A percentile compares a stretch with the other conserved stretches of the same genome.
phyloP scores from a whole-genome alignment of 1,140 invertebrate species.

The Drosophila orosa region DNA sequence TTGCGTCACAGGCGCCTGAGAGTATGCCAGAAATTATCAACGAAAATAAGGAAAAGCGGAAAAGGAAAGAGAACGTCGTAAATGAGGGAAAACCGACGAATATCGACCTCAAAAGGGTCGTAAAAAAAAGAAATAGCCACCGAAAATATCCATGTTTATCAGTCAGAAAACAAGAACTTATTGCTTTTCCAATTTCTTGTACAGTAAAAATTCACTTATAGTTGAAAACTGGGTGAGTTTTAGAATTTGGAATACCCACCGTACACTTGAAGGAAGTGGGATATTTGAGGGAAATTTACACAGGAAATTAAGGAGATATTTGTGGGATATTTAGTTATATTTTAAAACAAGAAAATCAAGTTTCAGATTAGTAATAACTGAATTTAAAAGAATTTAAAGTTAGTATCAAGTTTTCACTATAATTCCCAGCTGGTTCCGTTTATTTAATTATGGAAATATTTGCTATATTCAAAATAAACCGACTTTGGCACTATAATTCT shows the following conservation, averaged over 20 bases:
- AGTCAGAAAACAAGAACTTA: slow-evolving; percentile 42
- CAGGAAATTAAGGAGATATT: too few relatives aligned
- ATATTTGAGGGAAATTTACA: too few relatives aligned
- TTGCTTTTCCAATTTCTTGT: slow-evolving; percentile 45
- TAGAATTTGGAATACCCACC: background rate
- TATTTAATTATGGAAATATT: too few relatives aligned
- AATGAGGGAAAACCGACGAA: slow-evolving; percentile 3
- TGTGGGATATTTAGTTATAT: background rate
- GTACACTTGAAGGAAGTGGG: background rate
- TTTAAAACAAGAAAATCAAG: background rate
- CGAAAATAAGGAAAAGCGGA: slow-evolving; percentile 3
- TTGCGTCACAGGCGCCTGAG: slow-evolving; percentile 26
- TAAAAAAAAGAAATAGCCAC: slow-evolving; percentile 29
- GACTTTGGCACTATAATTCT: background rate
- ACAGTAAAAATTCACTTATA: background rate
- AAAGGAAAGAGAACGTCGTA: slow-evolving; percentile 17
- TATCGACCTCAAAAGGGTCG: slow-evolving; percentile 35
- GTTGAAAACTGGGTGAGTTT: background rate
- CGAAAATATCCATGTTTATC: slow-evolving; percentile 43
- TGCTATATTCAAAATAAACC: background rate
- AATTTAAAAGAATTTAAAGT: background rate
- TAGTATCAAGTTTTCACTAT: background rate
- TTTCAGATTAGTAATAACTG: too few relatives aligned
- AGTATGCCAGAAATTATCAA: slow-evolving; percentile 24
- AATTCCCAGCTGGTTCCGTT: background rate